Evolutionary conservation across 1,140 invertebrate species (phyloP), one percentile per base, ranked within the genome.

Genomic region (Chelonus insularis): DNA sequence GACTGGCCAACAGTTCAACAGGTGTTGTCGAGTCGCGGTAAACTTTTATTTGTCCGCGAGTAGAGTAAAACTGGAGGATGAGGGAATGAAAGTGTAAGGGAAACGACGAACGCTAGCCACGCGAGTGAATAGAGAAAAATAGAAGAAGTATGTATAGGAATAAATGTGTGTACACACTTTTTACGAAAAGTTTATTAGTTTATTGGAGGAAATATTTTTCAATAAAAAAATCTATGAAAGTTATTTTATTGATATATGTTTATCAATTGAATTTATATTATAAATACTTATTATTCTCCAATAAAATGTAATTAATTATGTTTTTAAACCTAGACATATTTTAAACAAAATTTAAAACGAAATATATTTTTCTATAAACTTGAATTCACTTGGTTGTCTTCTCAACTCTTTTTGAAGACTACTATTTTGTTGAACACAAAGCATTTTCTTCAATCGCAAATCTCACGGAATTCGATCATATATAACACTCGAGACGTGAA

Each of bases 41-140:
- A 78, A 80, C 76, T 80, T 80, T 80, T 80, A 79, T 78, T 80
- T 77, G 75, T 71, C 71, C 68, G 68, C 60, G 68, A 68, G 71
- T 69, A 70, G 68, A 68, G 71, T 69, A 70, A 67, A 72, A 66
- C 56, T 16, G 21, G 47, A 12, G 47, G 59, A 11, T 37, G 37
- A 51, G 39, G 4, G 52, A 63, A 54, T 48, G 57, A 52, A 52
- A 64, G 50, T 56, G 58, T 25, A 61, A 60, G 63, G 43, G 60
- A 16, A 48, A 25, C 45, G 47, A 57, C 55, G 60, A 61, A 58
- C 47, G 52, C 41, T 65, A 47, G 57, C 12, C 56, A 43, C 16
- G 16, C 12, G 12, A 16, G 47, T 18, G 55, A 48, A 58, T 50
- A 65, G 57, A 41, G 45, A 62, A 57, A 63, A 63, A 60, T 45